Base-by-base conservation (phyloP, 2,888 invertebrate genomes). In the Drosophila tanythrix region DNA sequence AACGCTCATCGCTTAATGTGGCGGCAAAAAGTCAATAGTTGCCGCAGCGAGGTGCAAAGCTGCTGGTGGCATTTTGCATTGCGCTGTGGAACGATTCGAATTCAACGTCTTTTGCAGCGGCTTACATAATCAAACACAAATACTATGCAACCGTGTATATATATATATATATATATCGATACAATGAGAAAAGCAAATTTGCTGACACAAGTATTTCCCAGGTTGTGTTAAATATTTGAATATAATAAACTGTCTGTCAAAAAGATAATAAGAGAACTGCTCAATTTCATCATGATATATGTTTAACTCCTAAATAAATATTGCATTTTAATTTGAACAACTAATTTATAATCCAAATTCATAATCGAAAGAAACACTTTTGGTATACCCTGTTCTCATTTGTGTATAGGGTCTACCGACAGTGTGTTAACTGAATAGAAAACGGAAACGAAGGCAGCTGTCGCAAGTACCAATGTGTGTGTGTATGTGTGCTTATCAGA, bases 1-100 rank as follows among this genome's bases (percentile, higher is more conserved):
- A 27, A 40, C 51, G 61, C 60, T 65, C 59, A 60, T 51, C 69
- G 82, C 69, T 70, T 84, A 84, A 84, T 84, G 89, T 82, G 84
- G 73, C 89, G 83, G 68, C 88, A 89, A 82, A 89, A 88, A 82
- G 84, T 88, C 88, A 89, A 88, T 82, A 88, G 82, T 73, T 83
- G 60, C 63, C 58, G 55, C 62, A 55, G 67, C 56, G 36, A 81
- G 86, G 71, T 88, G 76, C 70, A 79, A 70, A 70, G 78, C 83
- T 73, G 58, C 58, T 61, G 52, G 57, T 57, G 18, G 13, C 25
- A 40, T 31, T 31, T 56, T 33, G 48, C 25, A 56, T 27, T 56
- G 40, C 31, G 25, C 27, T 25, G 27, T 31, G 48, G n/a, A 52
- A 13, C n/a, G 59, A 7, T 43, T 36, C 21, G 51, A 69, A 50